These are phyloP conservation scores for Zosterops pallidus DNA, from an alignment of 2,113 vertebrate species.

Conservation along the genomic window DNA sequence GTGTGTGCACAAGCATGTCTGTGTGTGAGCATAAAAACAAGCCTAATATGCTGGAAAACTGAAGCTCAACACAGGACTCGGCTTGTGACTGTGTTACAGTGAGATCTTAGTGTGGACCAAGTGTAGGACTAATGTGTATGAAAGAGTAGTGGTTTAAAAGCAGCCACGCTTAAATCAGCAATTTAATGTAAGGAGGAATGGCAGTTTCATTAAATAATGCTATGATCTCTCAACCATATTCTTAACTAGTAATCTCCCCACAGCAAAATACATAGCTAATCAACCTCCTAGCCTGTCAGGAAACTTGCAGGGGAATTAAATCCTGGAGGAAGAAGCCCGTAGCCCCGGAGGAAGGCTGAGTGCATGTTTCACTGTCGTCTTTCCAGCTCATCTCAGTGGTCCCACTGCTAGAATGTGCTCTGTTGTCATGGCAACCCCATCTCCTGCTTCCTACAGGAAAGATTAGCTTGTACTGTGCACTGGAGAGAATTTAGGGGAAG, in stretches of 20 bases:
- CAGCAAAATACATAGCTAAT: slow-evolving; percentile 74
- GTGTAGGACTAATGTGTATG: neutral
- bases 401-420: slow-evolving; percentile 84
- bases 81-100: neutral
- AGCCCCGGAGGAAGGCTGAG: slow-evolving; percentile 76
- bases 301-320: slow-evolving; percentile 78
- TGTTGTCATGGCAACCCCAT: slow-evolving; percentile 86
- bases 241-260: slow-evolving; percentile 61
- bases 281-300: slow-evolving; percentile 57
- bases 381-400: slow-evolving; percentile 81
- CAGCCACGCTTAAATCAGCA: slow-evolving; percentile 42
- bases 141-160: slow-evolving; percentile 30
- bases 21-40: neutral
- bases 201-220: slow-evolving; percentile 69
- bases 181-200: slow-evolving; percentile 25
- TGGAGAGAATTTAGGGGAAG: slow-evolving; percentile 86
- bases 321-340: slow-evolving; percentile 74
- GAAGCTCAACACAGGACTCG: neutral
- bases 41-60: slow-evolving; percentile 24
- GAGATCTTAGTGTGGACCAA: neutral
- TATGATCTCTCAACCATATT: slow-evolving; percentile 64
- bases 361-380: slow-evolving; percentile 77
- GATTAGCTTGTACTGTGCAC: slow-evolving; percentile 86
- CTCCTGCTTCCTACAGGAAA: slow-evolving; percentile 85
- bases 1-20: neutral